Evolutionary conservation across 1,140 invertebrate genomes (phyloP), one percentile per base, ranked within the genome.

Genomic region (Paraescarpia echinospica): DNA sequence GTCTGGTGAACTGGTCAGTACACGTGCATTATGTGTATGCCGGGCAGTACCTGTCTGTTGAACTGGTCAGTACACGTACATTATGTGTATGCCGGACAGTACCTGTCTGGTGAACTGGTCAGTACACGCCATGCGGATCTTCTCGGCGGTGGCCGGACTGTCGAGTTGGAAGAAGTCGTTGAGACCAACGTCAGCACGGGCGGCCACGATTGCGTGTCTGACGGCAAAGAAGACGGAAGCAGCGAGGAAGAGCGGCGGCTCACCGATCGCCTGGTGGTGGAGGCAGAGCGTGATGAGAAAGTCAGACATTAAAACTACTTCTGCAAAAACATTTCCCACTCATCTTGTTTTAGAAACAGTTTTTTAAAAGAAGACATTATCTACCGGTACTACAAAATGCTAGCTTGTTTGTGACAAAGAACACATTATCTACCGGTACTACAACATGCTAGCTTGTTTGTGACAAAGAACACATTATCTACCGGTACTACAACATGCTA

Each of bases 241-340:
- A 0, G 98, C 98, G 92, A 99, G 96, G 95, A 99, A 99, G 31
- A 99, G 96, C 0, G 99, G 99, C 8, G 99, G 99, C 96, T 99
- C 99, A 5, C 99, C 99, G 91, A 99, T 97, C 93, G 98, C 99
- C 98, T 98, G 94, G 93, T 96, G 96, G 18, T 14, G 18, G 22
- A 12, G 27, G 22, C 59, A 77, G n/a, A n/a, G n/a, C n/a, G n/a
- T 31, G 9, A 77, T 77, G 8, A 77, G 59, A 77, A 77, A 27
- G 59, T 41, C 41, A 6, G 4, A 41, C 12, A 41, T 12, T 41
- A 12, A 41, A 41, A 41, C 41, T 41, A 12, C 41, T 41, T 41
- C 41, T 41, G 4, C 41, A 41, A 41, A 41, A 41, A 41, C 4
- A 41, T 6, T 41, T 41, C 41, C 41, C 41, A 41, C 12, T 41